Evolutionary conservation across 2,888 invertebrate species (phyloP), one percentile per base, ranked within the genome.

Genomic region (Lingula anatina): DNA sequence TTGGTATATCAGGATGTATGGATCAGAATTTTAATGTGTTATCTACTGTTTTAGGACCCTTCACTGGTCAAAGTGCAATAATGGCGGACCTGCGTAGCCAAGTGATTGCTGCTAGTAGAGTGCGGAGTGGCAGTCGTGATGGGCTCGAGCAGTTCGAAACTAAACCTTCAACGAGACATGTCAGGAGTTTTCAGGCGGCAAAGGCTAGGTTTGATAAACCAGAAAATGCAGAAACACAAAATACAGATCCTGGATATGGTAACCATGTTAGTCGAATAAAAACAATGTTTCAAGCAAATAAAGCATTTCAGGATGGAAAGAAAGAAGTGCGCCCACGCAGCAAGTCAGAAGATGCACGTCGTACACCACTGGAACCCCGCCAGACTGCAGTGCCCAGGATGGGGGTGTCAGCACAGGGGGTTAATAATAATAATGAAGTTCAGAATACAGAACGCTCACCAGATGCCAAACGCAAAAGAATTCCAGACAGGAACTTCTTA

Each of bases 181-280:
- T n/a, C n/a, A n/a, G n/a, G n/a, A n/a, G n/a, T n/a, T n/a, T n/a
- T n/a, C n/a, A n/a, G n/a, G n/a, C n/a, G n/a, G n/a, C n/a, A n/a
- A n/a, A n/a, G n/a, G n/a, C n/a, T n/a, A n/a, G n/a, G n/a, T n/a
- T n/a, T n/a, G n/a, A n/a, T n/a, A n/a, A n/a, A n/a, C n/a, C n/a
- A n/a, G n/a, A n/a, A n/a, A n/a, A n/a, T n/a, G n/a, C n/a, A n/a
- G n/a, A n/a, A n/a, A n/a, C n/a, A n/a, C n/a, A n/a, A n/a, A n/a
- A n/a, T n/a, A n/a, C n/a, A n/a, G n/a, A n/a, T n/a, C n/a, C n/a
- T n/a, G 9, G 44, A 15, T 61, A 53, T 46, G 62, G 66, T 1
- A 62, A 64, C 18, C 69, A 66, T 28, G 71, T 71, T n/a, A 69
- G 67, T 46, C 59, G 61, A 37, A 62, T 71, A 41, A 70, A 68